Base-by-base conservation (phyloP, 30 jellyfish, hydroid and myxozoan genomes). In the Hydractinia symbiolongicarpus region DNA sequence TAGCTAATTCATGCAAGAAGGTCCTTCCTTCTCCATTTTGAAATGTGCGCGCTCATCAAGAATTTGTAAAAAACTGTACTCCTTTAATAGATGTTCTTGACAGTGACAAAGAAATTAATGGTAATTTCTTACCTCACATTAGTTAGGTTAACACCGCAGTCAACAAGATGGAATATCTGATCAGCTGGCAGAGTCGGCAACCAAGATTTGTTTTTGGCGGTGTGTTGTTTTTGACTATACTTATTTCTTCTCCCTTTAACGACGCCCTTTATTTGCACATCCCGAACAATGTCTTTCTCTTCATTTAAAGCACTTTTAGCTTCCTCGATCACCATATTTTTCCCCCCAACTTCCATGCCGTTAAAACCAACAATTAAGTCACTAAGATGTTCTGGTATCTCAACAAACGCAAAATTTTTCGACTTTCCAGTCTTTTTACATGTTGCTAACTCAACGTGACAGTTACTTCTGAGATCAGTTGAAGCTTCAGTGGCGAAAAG, bases 311-410 rank as follows among this genome's bases (percentile, higher is more conserved):
- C 85, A 57, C 81, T 91, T 54, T 68, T 90, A 50, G 97, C 95
- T 55, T 91, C 95, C 66, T 90, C 97, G 30, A 90, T 84, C 61
- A 73, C 85, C 79, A 90, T 80, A 82, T 74, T 87, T 66, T 79
- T 81, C 5, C 97, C 97, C 76, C 85, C 85, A 83, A 90, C 85
- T 79, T 90, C 97, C 13, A 90, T 90, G 6, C 97, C 97, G 77
- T 86, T 90, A 83, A 90, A 84, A 55, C 82, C 81, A 69, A 90
- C 84, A n/a, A 90, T 89, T 61, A 84, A 92, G 61, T 75, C 84
- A 13, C 88, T 92, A 50, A 90, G 88, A 80, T 90, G 97, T 61
- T 90, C 97, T 52, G 97, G 97, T 49, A 86, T 95, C 50, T 90
- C 85, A 21, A 90, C 97, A 84, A 90, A 90, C 5, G 94, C 97